Conservation (phyloP, 2,113 vertebrate genomes). For the Fulmarus glacialis region DNA sequence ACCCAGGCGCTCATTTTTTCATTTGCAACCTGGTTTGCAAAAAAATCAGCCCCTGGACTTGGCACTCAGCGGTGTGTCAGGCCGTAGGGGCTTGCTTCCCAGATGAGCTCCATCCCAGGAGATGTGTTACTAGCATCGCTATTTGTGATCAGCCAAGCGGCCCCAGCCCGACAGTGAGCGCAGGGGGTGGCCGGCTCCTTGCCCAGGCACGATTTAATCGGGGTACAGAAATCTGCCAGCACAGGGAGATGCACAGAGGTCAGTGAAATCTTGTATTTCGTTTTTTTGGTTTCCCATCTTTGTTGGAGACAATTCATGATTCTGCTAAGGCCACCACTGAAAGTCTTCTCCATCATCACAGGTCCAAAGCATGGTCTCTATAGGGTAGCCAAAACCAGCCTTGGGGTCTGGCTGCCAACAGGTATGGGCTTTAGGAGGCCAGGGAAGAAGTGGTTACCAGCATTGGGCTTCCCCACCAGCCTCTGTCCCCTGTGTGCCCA, state of each 20-base stretch:
- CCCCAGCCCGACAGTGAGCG: fast-evolving
- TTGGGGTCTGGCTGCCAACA: neutral
- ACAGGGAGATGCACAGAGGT: neutral
- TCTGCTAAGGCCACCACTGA: neutral
- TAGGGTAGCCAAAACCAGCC: neutral
- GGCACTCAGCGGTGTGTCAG: neutral
- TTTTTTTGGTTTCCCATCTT: neutral
- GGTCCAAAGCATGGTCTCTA: neutral
- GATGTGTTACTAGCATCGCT: neutral
- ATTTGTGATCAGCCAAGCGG: neutral
- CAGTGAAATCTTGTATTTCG: neutral
- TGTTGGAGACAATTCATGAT: neutral
- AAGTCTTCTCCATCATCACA: neutral
- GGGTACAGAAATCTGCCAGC: neutral
- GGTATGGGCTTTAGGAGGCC: neutral
- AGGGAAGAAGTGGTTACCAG: neutral
- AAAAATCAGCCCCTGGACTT: neutral
- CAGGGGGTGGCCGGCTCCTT: neutral
- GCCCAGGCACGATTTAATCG: neutral
- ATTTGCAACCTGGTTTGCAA: neutral
- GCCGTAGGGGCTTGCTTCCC: neutral
- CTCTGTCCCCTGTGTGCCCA: neutral
- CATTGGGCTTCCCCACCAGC: neutral
- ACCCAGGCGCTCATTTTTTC: neutral
- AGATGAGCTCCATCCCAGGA: neutral